Base-by-base conservation (phyloP, 1,140 invertebrate genomes). In the Penaeus vannamei region DNA sequence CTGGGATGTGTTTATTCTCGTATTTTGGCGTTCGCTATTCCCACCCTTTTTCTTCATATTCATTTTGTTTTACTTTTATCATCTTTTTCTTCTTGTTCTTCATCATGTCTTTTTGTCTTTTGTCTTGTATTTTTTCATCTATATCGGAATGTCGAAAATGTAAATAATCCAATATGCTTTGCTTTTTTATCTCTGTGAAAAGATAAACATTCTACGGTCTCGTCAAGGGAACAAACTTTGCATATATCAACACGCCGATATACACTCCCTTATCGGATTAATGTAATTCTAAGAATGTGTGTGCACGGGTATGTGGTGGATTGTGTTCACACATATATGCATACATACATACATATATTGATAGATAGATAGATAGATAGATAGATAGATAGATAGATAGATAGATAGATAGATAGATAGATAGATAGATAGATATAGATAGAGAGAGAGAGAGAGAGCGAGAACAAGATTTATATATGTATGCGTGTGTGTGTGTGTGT, bases 401-500 rank as follows among this genome's bases (percentile, higher is more conserved):
- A 69, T 69, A 69, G n/a, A 69, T 69, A 69, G n/a, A 69, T 19
- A 69, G n/a, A 69, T 69, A 10, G n/a, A 69, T 69, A 69, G n/a
- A 69, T 69, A 69, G n/a, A 69, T 69, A 69, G n/a, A 69, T 69
- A 69, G n/a, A 69, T 69, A 10, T 69, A 69, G n/a, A 69, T 69
- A 69, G n/a, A 69, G n/a, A 69, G n/a, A 69, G n/a, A 69, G n/a
- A n/a, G n/a, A n/a, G n/a, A n/a, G n/a, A n/a, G n/a, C n/a, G n/a
- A n/a, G n/a, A n/a, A n/a, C 20, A 69, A 26, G 3, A 69, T 26
- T 69, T 7, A 69, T 69, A 23, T n/a, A 2, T n/a, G n/a, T 42
- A 2, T 72, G 23, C 22, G 32, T 32, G 12, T 14, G 32, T 32
- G 32, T 32, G 32, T 32, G 32, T 32, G 32, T 12, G 32, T 23